Evolutionary conservation across 1,140 invertebrate genomes (phyloP).

Genomic region (Maconellicoccus hirsutus): DNA sequence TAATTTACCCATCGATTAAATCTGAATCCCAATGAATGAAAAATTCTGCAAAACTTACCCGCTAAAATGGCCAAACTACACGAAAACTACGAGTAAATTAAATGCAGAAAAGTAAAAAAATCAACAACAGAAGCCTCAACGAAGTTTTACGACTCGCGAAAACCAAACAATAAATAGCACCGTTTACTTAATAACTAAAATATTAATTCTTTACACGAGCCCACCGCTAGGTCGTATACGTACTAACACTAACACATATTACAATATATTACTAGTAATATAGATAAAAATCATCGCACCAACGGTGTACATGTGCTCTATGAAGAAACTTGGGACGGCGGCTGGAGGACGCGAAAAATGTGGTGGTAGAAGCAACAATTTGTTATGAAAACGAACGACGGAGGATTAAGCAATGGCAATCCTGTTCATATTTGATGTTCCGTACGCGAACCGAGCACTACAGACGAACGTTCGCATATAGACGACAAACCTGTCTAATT

Average conservation of each 20-base stretch:
- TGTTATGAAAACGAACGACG: neutral
- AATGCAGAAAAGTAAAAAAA: neutral
- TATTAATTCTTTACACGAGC: neutral
- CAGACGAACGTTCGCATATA: neutral
- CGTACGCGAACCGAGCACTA: neutral
- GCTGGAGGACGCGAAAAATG: neutral
- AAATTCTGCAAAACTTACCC: no score
- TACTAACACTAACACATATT: conserved; percentile 1
- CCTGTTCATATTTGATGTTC: conserved; percentile 8
- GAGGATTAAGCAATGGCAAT: neutral
- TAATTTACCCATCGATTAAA: no score
- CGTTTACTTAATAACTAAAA: neutral
- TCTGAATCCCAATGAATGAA: no score
- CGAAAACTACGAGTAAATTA: neutral
- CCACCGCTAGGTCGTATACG: neutral
- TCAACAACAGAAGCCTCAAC: neutral
- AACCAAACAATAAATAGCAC: neutral
- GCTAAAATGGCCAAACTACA: neutral
- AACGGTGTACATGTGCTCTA: neutral
- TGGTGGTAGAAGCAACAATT: conserved; percentile 8
- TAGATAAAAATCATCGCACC: neutral
- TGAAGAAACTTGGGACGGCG: neutral
- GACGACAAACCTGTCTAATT: conserved; percentile 8
- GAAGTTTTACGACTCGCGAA: neutral
- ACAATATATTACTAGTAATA: neutral